A percentile compares a stretch with the other conserved stretches of the same genome.
phyloP scores from a whole-genome alignment of 2,888 invertebrate genomes.

The Xestia xanthographa region DNA sequence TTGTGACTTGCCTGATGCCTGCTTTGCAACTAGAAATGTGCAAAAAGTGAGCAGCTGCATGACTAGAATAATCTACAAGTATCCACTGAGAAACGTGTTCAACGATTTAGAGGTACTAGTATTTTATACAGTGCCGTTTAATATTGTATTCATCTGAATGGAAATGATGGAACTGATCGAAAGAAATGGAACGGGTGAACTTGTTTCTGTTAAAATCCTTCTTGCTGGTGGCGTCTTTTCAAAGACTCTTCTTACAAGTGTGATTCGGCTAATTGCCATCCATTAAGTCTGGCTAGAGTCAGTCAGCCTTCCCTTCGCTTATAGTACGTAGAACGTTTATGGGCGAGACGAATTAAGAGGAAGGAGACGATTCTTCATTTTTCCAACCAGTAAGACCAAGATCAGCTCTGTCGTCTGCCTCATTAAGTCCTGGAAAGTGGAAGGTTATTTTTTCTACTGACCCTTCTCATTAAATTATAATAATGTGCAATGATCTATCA shows the following conservation, averaged over 20 bases:
- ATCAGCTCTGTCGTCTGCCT: background rate
- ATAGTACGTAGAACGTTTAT: background rate
- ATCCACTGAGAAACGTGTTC: slow-evolving; percentile 6
- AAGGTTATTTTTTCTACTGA: background rate
- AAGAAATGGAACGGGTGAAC: background rate
- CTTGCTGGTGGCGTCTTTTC: background rate
- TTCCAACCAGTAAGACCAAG: background rate
- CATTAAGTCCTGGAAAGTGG: background rate
- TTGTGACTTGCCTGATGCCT: slow-evolving; percentile 34
- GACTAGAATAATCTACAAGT: background rate
- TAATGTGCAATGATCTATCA: background rate
- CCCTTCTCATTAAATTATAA: too few relatives aligned
- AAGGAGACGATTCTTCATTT: background rate
- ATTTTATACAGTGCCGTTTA: background rate
- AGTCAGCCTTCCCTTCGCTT: background rate
- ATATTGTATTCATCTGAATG: background rate
- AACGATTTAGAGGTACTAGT: too few relatives aligned
- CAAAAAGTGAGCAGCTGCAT: slow-evolving; percentile 16
- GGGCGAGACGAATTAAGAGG: background rate
- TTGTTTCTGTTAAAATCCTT: background rate
- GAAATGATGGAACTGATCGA: background rate
- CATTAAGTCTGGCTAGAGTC: background rate
- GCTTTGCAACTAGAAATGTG: background rate
- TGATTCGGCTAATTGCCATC: background rate
- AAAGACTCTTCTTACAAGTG: background rate